phyloP scores from a whole-genome alignment of 2,113 vertebrate species.

The Pluvianellus socialis region DNA sequence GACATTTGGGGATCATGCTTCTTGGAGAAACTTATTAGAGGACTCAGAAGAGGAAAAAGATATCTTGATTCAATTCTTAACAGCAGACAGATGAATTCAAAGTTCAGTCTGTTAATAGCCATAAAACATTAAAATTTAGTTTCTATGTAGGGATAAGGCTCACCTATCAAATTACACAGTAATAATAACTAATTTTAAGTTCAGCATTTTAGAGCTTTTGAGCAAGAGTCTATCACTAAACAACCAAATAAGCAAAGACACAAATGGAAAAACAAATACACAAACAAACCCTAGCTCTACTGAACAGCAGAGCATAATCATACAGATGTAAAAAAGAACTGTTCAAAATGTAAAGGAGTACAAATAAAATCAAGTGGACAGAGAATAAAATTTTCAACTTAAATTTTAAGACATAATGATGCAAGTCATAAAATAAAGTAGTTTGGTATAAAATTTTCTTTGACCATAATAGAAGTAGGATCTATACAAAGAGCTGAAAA shows the following conservation, averaged over 20 bases:
- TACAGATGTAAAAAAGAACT: background rate
- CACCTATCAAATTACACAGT: background rate
- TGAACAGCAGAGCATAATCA: background rate
- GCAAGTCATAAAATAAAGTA: background rate
- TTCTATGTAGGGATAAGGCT: background rate
- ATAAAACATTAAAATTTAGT: background rate
- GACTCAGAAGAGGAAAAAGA: background rate
- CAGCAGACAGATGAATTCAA: background rate
- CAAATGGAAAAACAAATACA: background rate
- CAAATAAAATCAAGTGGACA: background rate
- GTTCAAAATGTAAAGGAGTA: background rate
- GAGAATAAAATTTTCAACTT: background rate
- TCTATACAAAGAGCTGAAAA: background rate
- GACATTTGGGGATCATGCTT: background rate
- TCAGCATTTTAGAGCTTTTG: background rate
- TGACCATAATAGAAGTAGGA: rapidly evolving
- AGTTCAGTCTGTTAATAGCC: background rate
- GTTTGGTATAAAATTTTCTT: background rate
- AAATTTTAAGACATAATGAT: background rate
- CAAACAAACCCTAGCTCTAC: background rate
- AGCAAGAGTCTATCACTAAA: background rate
- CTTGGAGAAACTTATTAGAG: background rate
- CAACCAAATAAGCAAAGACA: background rate
- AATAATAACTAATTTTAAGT: background rate
- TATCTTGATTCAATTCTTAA: background rate